These are phyloP conservation scores for Tauraco hartlaubi DNA, from an alignment of 2,797 vertebrate species.

Conservation along the genomic window DNA sequence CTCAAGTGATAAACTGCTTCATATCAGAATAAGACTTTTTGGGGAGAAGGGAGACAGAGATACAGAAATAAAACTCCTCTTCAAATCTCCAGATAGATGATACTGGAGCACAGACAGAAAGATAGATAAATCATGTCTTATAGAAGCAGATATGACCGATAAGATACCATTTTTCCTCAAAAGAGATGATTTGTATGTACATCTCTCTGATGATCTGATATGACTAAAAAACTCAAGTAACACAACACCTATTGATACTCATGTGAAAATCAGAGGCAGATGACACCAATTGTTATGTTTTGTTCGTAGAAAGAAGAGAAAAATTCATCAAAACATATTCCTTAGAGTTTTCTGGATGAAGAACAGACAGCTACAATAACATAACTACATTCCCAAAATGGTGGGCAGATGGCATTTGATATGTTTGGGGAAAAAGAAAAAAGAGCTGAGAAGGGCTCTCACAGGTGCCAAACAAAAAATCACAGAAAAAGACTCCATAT, in stretches of 20 bases:
- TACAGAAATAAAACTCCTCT: background rate
- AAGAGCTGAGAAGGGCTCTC: background rate
- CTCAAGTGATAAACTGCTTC: background rate
- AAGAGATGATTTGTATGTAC: background rate
- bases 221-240: background rate
- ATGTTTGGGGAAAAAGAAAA: background rate
- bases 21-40: background rate
- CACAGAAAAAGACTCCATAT: background rate
- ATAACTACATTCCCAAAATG: background rate
- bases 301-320: background rate
- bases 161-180: background rate
- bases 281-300: background rate
- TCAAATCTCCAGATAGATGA: background rate
- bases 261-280: background rate
- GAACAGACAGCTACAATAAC: background rate
- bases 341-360: background rate
- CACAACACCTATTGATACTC: background rate
- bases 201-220: background rate
- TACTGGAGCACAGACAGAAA: background rate
- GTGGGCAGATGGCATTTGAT: background rate
- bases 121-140: background rate
- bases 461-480: background rate
- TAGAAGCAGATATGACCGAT: background rate
- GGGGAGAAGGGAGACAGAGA: background rate
- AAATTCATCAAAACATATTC: background rate